These are phyloP conservation scores for Desmophyllum pertusum DNA, from an alignment of 92 coral and sea anemone species.

Conservation along the genomic window DNA sequence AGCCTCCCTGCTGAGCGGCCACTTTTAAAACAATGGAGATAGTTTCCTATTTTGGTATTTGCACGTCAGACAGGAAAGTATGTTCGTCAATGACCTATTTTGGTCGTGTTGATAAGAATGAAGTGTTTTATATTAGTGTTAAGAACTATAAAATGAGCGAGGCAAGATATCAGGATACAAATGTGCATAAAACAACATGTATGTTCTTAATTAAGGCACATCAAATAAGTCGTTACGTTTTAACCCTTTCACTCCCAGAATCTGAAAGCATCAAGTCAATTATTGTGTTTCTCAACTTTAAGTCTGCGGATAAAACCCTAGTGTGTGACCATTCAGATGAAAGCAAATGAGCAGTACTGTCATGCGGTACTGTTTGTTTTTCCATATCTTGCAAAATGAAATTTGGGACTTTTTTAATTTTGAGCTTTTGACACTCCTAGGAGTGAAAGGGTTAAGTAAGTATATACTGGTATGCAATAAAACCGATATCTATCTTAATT, in stretches of 20 bases:
- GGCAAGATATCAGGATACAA: not conserved
- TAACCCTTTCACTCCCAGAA: too few relatives aligned
- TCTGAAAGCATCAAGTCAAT: too few relatives aligned
- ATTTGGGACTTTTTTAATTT: too few relatives aligned
- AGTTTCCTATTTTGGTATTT: conserved; percentile 5
- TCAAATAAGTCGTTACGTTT: not conserved
- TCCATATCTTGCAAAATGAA: too few relatives aligned
- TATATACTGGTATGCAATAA: not conserved
- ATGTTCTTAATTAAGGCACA: not conserved
- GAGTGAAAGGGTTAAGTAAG: too few relatives aligned
- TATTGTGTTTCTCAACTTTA: too few relatives aligned
- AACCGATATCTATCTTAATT: not conserved
- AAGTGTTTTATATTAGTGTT: not conserved
- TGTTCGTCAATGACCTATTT: not conserved
- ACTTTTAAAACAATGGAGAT: not conserved
- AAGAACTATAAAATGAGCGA: not conserved
- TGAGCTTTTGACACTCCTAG: too few relatives aligned
- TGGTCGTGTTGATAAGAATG: not conserved
- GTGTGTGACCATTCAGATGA: too few relatives aligned
- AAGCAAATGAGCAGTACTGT: too few relatives aligned
- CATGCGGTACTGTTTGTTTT: too few relatives aligned
- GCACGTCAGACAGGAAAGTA: not conserved
- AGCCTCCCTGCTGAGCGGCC: conserved; percentile 10
- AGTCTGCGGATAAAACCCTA: too few relatives aligned
- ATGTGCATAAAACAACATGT: not conserved